Evolutionary conservation across 2,113 vertebrate genomes (phyloP).

Genomic region (Crotalus helleri): DNA sequence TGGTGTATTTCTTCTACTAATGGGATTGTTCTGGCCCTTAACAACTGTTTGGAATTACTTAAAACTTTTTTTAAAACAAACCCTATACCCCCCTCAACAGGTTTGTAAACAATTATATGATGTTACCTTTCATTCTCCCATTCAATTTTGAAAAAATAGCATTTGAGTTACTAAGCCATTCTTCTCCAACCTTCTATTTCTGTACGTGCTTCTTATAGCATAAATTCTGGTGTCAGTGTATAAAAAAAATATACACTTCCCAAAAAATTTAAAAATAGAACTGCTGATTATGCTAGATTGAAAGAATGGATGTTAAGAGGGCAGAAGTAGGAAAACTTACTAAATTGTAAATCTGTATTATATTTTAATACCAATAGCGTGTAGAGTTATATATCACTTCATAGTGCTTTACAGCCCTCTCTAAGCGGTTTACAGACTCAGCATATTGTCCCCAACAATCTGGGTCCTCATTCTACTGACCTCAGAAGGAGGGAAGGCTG

Average conservation of each 20-base stretch:
- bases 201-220: background rate
- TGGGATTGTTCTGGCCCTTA: background rate
- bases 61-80: background rate
- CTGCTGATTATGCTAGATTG: background rate
- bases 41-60: background rate
- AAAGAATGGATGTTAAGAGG: background rate
- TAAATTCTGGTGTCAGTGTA: background rate
- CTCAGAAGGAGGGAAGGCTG: background rate
- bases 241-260: background rate
- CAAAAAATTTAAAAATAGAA: background rate
- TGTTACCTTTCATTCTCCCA: background rate
- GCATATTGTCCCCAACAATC: background rate
- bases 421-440: background rate
- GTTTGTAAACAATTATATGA: background rate
- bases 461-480: background rate
- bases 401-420: background rate
- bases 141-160: background rate
- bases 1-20: background rate
- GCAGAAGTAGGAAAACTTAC: background rate
- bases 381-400: background rate
- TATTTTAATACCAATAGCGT: background rate
- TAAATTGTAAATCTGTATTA: background rate
- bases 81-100: background rate
- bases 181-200: background rate
- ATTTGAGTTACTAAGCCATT: background rate